Base-by-base conservation (phyloP, 2,888 invertebrate genomes). In the Oithona nana region DNA sequence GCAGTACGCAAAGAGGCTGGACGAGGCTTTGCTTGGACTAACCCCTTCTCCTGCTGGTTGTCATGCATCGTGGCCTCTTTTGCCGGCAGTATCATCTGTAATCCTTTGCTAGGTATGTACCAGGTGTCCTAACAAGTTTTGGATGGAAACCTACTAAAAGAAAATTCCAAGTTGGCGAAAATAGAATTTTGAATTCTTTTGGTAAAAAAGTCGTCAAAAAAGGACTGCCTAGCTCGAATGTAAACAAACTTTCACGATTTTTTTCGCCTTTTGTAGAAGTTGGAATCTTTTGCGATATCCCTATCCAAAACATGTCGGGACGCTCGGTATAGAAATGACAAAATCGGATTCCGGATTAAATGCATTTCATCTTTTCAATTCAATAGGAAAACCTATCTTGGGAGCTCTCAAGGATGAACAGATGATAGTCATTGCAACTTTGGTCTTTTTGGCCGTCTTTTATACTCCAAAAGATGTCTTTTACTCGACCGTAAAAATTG, bases 321-420 rank as follows among this genome's bases (percentile, higher is more conserved):
- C n/a, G n/a, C n/a, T n/a, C n/a, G n/a, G n/a, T n/a, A 39, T 39
- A 16, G 6, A 6, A 39, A 39, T 39, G 39, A 6, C 6, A 6
- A 39, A 39, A 11, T 11, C 16, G 39, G 16, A 39, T 39, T 39
- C 16, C 6, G 16, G 39, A 51, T 51, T 8, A 13, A 20, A 13
- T 22, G n/a, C 8, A 13, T 20, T 51, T 51, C 6, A 8, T 8
- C 22, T 51, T 51, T 51, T 51, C n/a, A 13, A 13, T 51, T 8
- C 29, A 48, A 3, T n/a, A 59, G 59, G 59, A 11, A 59, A 59
- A 48, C 59, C 59, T 3, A 48, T 59, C n/a, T 59, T 59, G 26
- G 59, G 49, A n/a, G 59, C 59, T 22, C 16, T 59, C n/a, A 59
- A 39, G 3, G 48, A 48, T 22, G 59, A 59, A 22, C 28, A 59